phyloP scores from a whole-genome alignment of 2,113 vertebrate species.

The Chaetodon auriga region DNA sequence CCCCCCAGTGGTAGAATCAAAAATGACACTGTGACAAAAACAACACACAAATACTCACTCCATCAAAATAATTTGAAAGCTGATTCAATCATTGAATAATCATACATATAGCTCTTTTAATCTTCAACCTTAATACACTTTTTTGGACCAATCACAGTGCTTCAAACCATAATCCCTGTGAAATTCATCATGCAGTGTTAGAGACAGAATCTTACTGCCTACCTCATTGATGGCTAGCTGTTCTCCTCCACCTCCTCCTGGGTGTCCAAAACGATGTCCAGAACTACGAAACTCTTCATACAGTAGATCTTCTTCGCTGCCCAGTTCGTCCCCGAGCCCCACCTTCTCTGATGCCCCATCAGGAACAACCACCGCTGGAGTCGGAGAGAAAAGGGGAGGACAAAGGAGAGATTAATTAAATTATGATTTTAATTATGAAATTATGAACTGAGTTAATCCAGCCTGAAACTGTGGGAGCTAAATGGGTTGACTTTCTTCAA shows the following conservation, averaged over 20 bases:
- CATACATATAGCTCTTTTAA: background rate
- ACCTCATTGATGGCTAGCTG: slow-evolving; percentile 98
- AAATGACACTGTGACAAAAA: background rate
- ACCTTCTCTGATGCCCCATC: slow-evolving; percentile 88
- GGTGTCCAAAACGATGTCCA: slow-evolving; percentile 90
- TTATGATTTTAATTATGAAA: no score
- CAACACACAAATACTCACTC: background rate
- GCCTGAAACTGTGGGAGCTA: background rate
- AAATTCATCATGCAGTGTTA: background rate
- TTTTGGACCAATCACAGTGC: background rate
- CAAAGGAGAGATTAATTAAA: background rate
- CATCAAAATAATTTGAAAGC: background rate
- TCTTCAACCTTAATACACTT: background rate
- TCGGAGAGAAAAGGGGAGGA: background rate
- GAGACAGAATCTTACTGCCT: slow-evolving; percentile 26
- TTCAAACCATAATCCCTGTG: background rate
- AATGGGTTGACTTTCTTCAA: background rate
- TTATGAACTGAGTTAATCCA: background rate
- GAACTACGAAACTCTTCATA: slow-evolving; percentile 91
- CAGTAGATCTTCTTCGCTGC: slow-evolving; percentile 92
- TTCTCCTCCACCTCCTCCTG: slow-evolving; percentile 93
- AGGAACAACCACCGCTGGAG: slow-evolving; percentile 86
- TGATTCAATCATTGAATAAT: background rate
- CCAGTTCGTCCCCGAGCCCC: slow-evolving; percentile 84
- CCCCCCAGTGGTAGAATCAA: background rate